Evolutionary conservation across 2,797 vertebrate species (phyloP), one percentile per base, ranked within the genome.

Genomic region (Bradypodion pumilum): DNA sequence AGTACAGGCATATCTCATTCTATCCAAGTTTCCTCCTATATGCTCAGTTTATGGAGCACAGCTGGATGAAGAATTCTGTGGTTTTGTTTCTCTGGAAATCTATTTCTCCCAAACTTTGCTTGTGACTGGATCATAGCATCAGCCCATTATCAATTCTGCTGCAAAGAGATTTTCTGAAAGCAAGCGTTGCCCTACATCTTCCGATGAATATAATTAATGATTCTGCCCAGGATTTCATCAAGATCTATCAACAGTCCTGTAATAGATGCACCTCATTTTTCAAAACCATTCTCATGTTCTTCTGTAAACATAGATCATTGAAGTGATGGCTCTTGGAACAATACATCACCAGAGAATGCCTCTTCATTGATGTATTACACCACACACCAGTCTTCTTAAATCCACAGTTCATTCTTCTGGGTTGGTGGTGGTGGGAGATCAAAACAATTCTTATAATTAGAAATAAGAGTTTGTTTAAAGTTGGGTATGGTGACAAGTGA

Each of bases 391-490:
- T 5, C 19, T 84, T 82, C 86, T 87, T 63, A 83, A 75, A 78
- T 32, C 8, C 52, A 75, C 83, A 83, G 74, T 32, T 52, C 85
- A 73, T 85, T 90, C 80, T 35, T 69, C 78, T 65, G 80, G 69
- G 74, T 80, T 19, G 16, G 21, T 21, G 52, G 16, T 19, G 52
- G 78, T 4, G 25, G 72, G 87, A 91, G 87, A 29, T 68, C 81
- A 59, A 89, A 91, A 92, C 88, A 89, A 90, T 90, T 88, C 84
- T 27, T 74, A 78, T 72, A 89, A 93, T 90, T 90, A 91, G 92
- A 92, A 91, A 86, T 42, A 81, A 91, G 84, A 80, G 25, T 86
- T 88, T 90, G 74, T 82, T 90, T 69, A 83, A 65, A 81, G 84
- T 29, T 56, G 27, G 76, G 59, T 29, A 63, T 25, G 46, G 21